Percentiles rank a stretch among this genome's conserved stretches.
Conservation (phyloP, 2,113 vertebrate species). For the mouse (Mus musculus) region DNA sequence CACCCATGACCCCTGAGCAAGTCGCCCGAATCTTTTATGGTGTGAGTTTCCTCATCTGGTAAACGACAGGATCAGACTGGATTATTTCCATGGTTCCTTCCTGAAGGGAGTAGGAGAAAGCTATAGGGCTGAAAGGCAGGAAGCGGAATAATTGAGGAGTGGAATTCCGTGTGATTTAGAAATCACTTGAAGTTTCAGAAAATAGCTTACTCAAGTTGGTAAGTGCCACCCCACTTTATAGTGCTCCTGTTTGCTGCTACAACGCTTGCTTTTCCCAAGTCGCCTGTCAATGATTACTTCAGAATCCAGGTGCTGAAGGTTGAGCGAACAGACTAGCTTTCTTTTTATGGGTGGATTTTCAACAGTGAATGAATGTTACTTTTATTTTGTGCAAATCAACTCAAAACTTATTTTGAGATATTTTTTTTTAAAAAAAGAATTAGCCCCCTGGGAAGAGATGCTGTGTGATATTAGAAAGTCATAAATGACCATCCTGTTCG, state of each 20-base stretch:
- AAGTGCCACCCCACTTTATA: neutral
- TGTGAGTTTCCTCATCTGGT: slow-evolving; percentile 61
- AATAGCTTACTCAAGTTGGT: slow-evolving; percentile 5
- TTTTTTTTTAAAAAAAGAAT: neutral
- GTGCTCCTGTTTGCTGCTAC: slow-evolving; percentile 29
- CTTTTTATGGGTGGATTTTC: slow-evolving; percentile 51
- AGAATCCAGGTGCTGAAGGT: slow-evolving; percentile 18
- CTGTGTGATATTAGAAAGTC: slow-evolving; percentile 37
- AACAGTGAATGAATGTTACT: neutral
- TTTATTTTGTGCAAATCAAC: slow-evolving; percentile 25
- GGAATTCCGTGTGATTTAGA: slow-evolving; percentile 51
- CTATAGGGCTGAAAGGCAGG: slow-evolving; percentile 46
- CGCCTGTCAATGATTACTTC: neutral
- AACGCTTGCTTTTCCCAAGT: neutral
- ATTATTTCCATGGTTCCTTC: slow-evolving; percentile 56
- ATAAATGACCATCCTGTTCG: neutral
- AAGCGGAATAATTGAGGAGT: slow-evolving; percentile 53
- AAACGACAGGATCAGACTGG: slow-evolving; percentile 67
- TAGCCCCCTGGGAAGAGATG: slow-evolving; percentile 28
- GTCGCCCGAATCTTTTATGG: slow-evolving; percentile 54
- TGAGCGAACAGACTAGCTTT: slow-evolving; percentile 19
- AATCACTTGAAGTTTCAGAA: slow-evolving; percentile 57
- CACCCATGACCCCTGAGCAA: slow-evolving; percentile 10
- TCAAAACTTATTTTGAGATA: slow-evolving; percentile 1
- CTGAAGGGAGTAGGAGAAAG: neutral